Percentiles rank a stretch among this genome's conserved stretches.
Conservation (phyloP, 1,140 invertebrate species). For the Latrodectus geometricus region DNA sequence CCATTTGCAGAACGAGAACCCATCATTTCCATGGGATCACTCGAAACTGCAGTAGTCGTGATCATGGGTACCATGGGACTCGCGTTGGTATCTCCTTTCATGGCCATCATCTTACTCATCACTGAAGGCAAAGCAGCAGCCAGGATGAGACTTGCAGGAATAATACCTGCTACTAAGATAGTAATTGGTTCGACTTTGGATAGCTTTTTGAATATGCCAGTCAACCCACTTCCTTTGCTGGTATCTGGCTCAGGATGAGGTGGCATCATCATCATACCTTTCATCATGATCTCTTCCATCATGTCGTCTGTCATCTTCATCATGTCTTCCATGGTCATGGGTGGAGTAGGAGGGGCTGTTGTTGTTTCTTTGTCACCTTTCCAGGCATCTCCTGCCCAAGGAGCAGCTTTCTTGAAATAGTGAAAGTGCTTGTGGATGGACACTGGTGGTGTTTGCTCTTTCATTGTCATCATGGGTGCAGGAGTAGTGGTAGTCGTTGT, state of each 20-base stretch:
- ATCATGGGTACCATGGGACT: constrained; percentile 17
- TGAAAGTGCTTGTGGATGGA: constrained; percentile 55
- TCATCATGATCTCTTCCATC: constrained; percentile 54
- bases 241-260: background rate
- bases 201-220: constrained; percentile 15
- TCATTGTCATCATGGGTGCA: background rate
- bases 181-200: constrained; percentile 44
- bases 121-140: constrained; percentile 47
- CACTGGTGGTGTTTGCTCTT: background rate
- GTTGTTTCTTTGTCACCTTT: background rate
- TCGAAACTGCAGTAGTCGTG: background rate
- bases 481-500: background rate
- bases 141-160: constrained; percentile 35
- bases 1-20: background rate
- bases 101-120: constrained; percentile 37
- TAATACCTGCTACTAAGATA: constrained; percentile 35
- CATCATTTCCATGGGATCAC: background rate
- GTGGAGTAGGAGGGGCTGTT: background rate
- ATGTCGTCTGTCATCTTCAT: constrained; percentile 38
- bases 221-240: background rate
- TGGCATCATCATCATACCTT: constrained; percentile 46
- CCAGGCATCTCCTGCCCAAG: constrained; percentile 14
- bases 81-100: constrained; percentile 25
- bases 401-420: constrained; percentile 44
- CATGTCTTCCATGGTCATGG: background rate